Conservation (phyloP, 2,797 vertebrate species). For the Liasis olivaceus region DNA sequence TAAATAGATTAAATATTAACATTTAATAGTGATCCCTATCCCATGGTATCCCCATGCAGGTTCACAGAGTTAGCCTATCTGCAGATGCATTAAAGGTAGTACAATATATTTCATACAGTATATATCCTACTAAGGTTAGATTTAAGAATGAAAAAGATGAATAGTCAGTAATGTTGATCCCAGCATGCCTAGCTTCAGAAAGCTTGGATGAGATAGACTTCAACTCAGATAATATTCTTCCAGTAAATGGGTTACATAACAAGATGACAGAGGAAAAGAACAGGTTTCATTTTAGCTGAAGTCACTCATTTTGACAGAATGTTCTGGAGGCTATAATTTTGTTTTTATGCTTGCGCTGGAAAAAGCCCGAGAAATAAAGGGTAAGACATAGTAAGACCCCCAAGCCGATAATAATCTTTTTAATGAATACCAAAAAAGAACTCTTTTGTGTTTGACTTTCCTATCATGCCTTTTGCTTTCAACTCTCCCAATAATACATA, state of each 20-base stretch:
- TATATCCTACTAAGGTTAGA: conserved; percentile 5
- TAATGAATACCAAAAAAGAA: not conserved
- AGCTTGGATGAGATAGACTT: conserved; percentile 15
- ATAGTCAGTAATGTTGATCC: not conserved
- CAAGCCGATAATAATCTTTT: conserved; percentile 1
- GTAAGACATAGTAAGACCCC: not conserved
- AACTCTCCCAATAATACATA: not conserved
- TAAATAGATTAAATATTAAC: not conserved
- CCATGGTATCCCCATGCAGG: rapidly evolving
- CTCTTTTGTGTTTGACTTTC: conserved; percentile 4
- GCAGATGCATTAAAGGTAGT: not conserved
- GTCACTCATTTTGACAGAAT: conserved; percentile 7
- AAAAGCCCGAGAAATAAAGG: conserved; percentile 38
- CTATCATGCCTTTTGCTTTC: not conserved
- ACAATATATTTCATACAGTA: not conserved
- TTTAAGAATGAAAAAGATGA: conserved; percentile 22
- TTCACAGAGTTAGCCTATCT: conserved; percentile 22
- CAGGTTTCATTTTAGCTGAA: conserved; percentile 43
- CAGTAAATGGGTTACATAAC: conserved; percentile 38
- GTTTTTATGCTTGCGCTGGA: conserved; percentile 14
- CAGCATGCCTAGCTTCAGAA: conserved; percentile 18
- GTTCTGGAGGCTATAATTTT: conserved; percentile 27
- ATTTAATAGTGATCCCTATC: not conserved
- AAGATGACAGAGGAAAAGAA: conserved; percentile 15
- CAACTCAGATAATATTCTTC: conserved; percentile 8